Evolutionary conservation across 2,888 invertebrate genomes (phyloP), one percentile per base, ranked within the genome.

Genomic region (Silvanus unidentatus): DNA sequence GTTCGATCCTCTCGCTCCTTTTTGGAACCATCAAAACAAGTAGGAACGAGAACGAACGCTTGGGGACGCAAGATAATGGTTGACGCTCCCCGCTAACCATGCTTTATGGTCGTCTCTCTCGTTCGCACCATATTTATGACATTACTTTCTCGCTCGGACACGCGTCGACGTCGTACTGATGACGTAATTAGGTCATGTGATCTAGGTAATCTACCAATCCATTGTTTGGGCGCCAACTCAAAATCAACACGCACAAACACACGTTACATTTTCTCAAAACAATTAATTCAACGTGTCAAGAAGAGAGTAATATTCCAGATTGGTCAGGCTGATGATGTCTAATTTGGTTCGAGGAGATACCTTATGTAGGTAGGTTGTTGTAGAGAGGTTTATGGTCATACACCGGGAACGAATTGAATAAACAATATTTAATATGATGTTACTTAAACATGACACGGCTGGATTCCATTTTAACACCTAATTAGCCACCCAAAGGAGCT

Each of bases 41-140:
- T 35, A 14, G 37, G 47, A 51, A 54, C 49, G 53, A 48, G 60
- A 69, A 55, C 56, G 59, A 63, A 63, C 64, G 54, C 55, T 60
- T 53, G 62, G 68, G 68, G 69, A 67, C 64, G 66, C 69, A 65
- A 70, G 71, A 72, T 73, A 73, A 73, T 73, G 73, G 73, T 72
- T 71, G 73, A 71, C 70, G 70, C 70, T 71, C 71, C 71, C 71
- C 71, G 69, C 72, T 70, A 72, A 71, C 69, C 71, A 71, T 73
- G 71, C 72, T 73, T 73, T 73, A 73, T 72, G 72, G 62, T 62
- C 68, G 67, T 71, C 72, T 71, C 72, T 72, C 71, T 71, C 70
- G 66, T 68, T 69, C 71, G 64, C 69, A 66, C 61, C 62, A 63
- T 64, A 72, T 72, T 72, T 72, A 72, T 70, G 71, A 65, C 68